Conservation (phyloP, 2,797 vertebrate genomes). For the Sardinella longiceps region DNA sequence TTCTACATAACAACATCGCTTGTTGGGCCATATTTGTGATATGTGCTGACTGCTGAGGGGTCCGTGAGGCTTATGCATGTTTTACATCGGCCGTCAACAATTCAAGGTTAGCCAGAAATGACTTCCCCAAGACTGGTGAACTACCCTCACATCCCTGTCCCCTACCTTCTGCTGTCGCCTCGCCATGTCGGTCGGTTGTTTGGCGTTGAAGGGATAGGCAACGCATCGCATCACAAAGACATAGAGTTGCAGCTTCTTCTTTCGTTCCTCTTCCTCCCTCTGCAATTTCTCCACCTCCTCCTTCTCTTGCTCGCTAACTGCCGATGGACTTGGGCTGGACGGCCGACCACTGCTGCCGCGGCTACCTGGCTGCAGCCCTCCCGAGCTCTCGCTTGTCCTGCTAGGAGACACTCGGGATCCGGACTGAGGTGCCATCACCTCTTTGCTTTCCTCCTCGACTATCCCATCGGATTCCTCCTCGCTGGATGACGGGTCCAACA, state of each 20-base stretch:
- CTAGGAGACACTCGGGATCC: conserved; percentile 90
- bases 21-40: neutral
- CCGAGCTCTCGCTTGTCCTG: conserved; percentile 89
- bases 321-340: conserved; percentile 94
- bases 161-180: conserved; percentile 97
- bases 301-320: conserved; percentile 94
- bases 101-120: conserved; percentile 22
- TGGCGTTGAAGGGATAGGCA: conserved; percentile 98
- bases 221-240: conserved; percentile 98
- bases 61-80: neutral
- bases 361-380: conserved; percentile 86
- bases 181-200: conserved; percentile 99
- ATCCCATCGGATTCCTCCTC: conserved; percentile 97
- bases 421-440: conserved; percentile 85
- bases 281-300: conserved; percentile 95
- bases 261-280: conserved; percentile 94
- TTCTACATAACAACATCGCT: neutral
- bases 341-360: conserved; percentile 85
- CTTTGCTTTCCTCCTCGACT: conserved; percentile 94
- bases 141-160: conserved; percentile 1
- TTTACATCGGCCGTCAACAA: neutral
- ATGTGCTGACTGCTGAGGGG: neutral
- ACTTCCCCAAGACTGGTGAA: neutral
- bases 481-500: conserved; percentile 98
- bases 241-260: conserved; percentile 97